Conservation (phyloP, 2,888 invertebrate species). For the Chloroclysta siterata region DNA sequence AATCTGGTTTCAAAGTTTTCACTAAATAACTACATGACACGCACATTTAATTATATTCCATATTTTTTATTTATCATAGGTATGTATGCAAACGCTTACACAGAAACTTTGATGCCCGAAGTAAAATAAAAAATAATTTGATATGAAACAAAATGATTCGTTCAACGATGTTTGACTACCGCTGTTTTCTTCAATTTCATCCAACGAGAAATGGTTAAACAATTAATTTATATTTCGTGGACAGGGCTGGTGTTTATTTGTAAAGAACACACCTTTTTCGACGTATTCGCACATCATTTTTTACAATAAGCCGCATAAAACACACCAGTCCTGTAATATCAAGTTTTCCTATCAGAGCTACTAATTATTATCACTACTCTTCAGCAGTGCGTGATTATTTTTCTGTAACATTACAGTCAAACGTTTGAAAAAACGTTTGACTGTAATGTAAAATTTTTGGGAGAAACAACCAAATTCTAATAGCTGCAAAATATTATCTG, state of each 20-base stretch:
- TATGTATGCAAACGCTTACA: not conserved
- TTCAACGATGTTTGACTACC: not conserved
- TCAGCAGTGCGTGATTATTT: not conserved
- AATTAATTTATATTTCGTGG: constrained; percentile 24
- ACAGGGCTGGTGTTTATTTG: constrained; percentile 4
- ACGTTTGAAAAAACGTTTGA: too few species aligned
- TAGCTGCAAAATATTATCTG: too few species aligned
- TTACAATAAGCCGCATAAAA: constrained; percentile 34
- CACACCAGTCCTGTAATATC: not conserved
- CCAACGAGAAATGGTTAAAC: constrained; percentile 3
- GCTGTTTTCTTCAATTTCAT: not conserved
- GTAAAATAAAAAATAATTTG: not conserved
- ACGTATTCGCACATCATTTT: constrained; percentile 43
- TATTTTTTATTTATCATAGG: too few species aligned
- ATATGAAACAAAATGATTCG: not conserved
- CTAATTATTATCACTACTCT: not conserved
- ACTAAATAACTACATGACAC: too few species aligned
- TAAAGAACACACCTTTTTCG: constrained; percentile 16
- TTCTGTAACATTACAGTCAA: too few species aligned
- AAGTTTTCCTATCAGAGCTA: not conserved
- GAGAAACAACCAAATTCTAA: too few species aligned
- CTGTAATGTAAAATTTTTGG: too few species aligned
- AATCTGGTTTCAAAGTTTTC: too few species aligned
- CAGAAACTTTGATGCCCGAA: not conserved
- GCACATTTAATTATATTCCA: too few species aligned